phyloP scores from a whole-genome alignment of 2,797 vertebrate genomes.

The Triplophysa yarkandensis region DNA sequence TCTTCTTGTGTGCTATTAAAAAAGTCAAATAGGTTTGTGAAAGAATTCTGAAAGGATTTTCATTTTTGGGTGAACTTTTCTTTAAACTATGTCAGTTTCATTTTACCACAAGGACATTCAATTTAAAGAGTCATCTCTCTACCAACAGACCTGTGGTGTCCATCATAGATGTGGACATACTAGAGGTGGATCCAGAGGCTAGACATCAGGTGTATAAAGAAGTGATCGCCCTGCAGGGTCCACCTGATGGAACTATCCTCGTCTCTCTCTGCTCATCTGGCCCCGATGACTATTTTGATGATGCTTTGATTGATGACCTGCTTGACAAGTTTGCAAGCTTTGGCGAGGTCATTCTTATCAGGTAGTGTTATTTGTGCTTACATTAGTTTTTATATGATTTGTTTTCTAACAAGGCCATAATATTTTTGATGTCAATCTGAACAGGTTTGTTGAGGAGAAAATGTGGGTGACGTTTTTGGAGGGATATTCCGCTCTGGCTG shows the following conservation, averaged over 20 bases:
- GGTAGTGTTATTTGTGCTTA: slow-evolving; percentile 68
- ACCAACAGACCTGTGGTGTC: slow-evolving; percentile 88
- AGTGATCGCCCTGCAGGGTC: slow-evolving; percentile 90
- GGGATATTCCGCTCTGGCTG: slow-evolving; percentile 92
- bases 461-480: slow-evolving; percentile 99
- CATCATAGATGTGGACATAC: slow-evolving; percentile 91
- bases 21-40: too few species aligned
- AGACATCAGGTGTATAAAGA: slow-evolving; percentile 94
- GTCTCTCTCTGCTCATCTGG: slow-evolving; percentile 87
- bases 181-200: slow-evolving; percentile 93
- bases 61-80: too few species aligned
- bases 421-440: neutral
- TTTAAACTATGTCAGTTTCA: neutral
- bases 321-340: slow-evolving; percentile 90
- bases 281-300: slow-evolving; percentile 87
- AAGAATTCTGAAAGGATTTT: too few species aligned
- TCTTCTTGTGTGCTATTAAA: too few species aligned
- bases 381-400: neutral
- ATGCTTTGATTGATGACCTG: slow-evolving; percentile 91
- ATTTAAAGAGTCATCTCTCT: neutral
- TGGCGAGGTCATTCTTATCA: slow-evolving; percentile 96
- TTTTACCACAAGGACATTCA: neutral
- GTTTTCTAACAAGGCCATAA: neutral
- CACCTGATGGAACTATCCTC: slow-evolving; percentile 93
- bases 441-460: slow-evolving; percentile 96